Base-by-base conservation (phyloP, 2,888 invertebrate species). In the Griposia aprilina region DNA sequence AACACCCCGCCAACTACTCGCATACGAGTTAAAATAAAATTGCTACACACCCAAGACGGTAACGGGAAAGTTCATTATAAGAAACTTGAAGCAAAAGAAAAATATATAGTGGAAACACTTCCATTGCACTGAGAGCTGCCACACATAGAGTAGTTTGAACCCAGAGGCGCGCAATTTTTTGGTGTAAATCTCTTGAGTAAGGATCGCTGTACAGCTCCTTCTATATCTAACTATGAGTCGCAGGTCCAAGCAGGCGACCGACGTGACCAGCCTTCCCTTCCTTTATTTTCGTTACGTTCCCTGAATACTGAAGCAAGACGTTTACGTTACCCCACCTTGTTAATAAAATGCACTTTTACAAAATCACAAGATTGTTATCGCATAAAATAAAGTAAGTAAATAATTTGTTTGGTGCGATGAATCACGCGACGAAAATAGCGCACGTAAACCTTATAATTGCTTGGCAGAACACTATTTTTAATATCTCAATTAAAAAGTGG, bases 51-150 rank as follows among this genome's bases (percentile, higher is more conserved):
- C 81, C 78, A 77, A 70, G 77, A 67, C 82, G 73, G 81, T 74
- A 81, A 77, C 79, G 69, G 78, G 67, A 82, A 90, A 91, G 89
- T 92, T 91, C 90, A 90, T 92, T 91, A 91, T 89, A 90, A 89
- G 90, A 85, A 87, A 90, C 87, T 83, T 87, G 82, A 48, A 80
- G 84, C 68, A 82, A 86, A 90, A 89, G 87, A 90, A 90, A 90
- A 89, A 85, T 83, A 84, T 82, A 83, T 80, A 85, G 72, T 82
- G 73, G 80, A 76, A 86, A 83, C 83, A 85, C 83, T 84, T 84
- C 73, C 80, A 81, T 78, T 77, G 83, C 82, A 63, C 77, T 75
- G 77, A 84, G 88, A 83, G 72, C 80, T 68, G 78, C 80, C 73
- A 76, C 83, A 88, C 83, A 83, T 78, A 84, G 72, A 86, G 81